phyloP scores from a whole-genome alignment of 2,888 invertebrate genomes.

The Scelioninae gen. 2 region DNA sequence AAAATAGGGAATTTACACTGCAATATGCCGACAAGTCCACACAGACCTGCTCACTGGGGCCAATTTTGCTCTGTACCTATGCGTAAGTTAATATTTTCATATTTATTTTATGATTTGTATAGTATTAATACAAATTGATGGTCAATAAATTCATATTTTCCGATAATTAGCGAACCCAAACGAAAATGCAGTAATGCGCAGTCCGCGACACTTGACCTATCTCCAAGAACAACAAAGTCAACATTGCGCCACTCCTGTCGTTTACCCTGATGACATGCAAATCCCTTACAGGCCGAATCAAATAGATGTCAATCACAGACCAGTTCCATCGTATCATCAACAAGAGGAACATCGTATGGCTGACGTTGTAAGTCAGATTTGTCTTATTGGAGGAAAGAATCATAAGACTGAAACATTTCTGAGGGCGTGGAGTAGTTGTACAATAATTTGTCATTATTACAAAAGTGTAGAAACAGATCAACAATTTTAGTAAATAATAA shows the following conservation, averaged over 20 bases:
- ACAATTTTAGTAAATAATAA: no score
- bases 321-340: slow-evolving; percentile 67
- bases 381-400: no score
- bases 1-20: slow-evolving; percentile 70
- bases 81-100: slow-evolving; percentile 65
- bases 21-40: slow-evolving; percentile 66
- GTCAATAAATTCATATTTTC: slow-evolving; percentile 12
- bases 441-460: no score
- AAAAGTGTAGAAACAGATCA: no score
- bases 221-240: slow-evolving; percentile 69
- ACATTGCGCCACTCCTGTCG: slow-evolving; percentile 63
- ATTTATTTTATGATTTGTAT: background rate
- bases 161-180: slow-evolving; percentile 57
- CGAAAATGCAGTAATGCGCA: slow-evolving; percentile 67
- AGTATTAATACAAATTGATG: background rate
- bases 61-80: slow-evolving; percentile 72
- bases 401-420: no score
- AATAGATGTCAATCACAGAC: slow-evolving; percentile 66
- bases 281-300: slow-evolving; percentile 68
- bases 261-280: slow-evolving; percentile 68
- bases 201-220: slow-evolving; percentile 72
- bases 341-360: slow-evolving; percentile 67
- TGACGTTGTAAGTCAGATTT: slow-evolving; percentile 34
- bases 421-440: no score
- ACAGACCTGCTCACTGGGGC: slow-evolving; percentile 70